These are phyloP conservation scores for Eulemur macaco DNA, from an alignment of 2,113 vertebrate genomes.

Conservation along the genomic window DNA sequence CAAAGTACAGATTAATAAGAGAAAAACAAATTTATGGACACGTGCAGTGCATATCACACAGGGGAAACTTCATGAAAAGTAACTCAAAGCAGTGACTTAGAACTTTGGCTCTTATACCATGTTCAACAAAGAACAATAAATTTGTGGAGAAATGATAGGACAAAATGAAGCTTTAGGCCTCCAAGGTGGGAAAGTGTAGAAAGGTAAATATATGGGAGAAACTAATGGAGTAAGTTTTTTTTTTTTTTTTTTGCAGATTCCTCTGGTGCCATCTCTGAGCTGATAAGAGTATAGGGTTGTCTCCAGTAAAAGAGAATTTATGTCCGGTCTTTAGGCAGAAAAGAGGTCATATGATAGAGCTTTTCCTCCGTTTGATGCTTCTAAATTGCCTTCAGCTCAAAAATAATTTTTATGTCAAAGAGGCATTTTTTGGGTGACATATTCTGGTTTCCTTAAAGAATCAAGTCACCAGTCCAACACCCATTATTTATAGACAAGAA, in stretches of 20 bases:
- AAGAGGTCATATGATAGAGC: not conserved
- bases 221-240: not conserved
- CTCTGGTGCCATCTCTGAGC: not conserved
- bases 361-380: not conserved
- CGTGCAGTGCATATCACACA: not conserved
- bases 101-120: not conserved
- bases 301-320: not conserved
- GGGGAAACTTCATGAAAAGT: not conserved
- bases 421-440: not conserved
- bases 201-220: not conserved
- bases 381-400: not conserved
- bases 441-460: not conserved
- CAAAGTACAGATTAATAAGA: not conserved
- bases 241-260: not conserved
- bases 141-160: not conserved
- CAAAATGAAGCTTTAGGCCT: not conserved
- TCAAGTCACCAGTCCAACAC: not conserved
- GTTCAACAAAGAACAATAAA: not conserved
- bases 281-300: not conserved
- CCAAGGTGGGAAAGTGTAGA: not conserved
- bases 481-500: not conserved
- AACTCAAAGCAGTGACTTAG: not conserved
- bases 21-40: not conserved
- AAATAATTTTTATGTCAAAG: not conserved
- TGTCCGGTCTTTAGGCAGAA: not conserved